Percentiles rank a stretch among this genome's conserved stretches.
Conservation (phyloP, 2,888 invertebrate genomes). For the Papilio gigon region DNA sequence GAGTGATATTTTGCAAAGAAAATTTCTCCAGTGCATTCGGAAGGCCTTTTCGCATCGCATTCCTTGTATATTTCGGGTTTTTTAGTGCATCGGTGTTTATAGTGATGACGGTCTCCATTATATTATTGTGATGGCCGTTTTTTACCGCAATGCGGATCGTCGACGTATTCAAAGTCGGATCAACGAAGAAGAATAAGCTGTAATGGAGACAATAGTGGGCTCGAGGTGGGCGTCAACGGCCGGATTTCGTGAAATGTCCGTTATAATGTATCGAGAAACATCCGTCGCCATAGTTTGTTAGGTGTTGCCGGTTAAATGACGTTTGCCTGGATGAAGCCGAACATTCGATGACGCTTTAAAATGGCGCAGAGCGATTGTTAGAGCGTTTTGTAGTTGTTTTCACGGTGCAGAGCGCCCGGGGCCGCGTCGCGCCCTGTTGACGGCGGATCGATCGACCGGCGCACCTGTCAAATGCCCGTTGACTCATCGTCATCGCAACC, state of each 20-base stretch:
- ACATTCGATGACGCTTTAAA: slow-evolving; percentile 56
- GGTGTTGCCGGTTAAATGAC: slow-evolving; percentile 73
- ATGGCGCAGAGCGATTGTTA: slow-evolving; percentile 53
- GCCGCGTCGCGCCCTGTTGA: slow-evolving; percentile 66
- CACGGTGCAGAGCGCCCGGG: slow-evolving; percentile 46
- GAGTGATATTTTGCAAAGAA: slow-evolving; percentile 78
- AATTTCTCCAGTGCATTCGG: slow-evolving; percentile 70
- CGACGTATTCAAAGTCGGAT: slow-evolving; percentile 55
- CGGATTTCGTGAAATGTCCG: slow-evolving; percentile 50
- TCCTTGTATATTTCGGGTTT: slow-evolving; percentile 72
- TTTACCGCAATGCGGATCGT: slow-evolving; percentile 82
- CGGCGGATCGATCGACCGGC: slow-evolving; percentile 79
- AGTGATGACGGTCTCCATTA: slow-evolving; percentile 82
- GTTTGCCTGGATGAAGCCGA: slow-evolving; percentile 60
- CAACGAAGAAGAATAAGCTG: slow-evolving; percentile 49
- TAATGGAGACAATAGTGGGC: slow-evolving; percentile 46
- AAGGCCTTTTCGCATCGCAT: slow-evolving; percentile 58
- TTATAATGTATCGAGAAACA: slow-evolving; percentile 62
- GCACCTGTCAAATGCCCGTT: slow-evolving; percentile 77
- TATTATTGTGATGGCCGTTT: slow-evolving; percentile 81
- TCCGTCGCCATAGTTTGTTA: slow-evolving; percentile 76
- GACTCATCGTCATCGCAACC: slow-evolving; percentile 78
- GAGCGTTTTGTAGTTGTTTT: slow-evolving; percentile 33
- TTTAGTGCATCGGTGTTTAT: slow-evolving; percentile 79
- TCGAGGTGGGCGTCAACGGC: slow-evolving; percentile 48